Conservation (phyloP, 2,113 vertebrate species). For the Pogonocichla stellata region DNA sequence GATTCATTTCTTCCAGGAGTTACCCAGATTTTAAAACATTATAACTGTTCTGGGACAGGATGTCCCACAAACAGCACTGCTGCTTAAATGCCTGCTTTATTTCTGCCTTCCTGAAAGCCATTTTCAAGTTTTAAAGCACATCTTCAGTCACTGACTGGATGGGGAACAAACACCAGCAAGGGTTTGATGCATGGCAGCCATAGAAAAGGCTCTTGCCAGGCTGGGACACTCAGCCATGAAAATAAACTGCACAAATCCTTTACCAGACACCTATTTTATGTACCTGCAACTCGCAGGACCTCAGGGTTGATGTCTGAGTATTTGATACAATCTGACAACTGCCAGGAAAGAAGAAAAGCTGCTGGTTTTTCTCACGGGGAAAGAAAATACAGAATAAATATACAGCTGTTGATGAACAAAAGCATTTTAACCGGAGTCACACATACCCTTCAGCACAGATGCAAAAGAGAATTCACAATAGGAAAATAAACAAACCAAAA, state of each 20-base stretch:
- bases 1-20: neutral
- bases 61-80: neutral
- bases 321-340: neutral
- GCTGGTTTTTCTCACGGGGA: neutral
- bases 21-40: neutral
- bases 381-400: neutral
- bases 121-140: neutral
- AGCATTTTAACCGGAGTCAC: neutral
- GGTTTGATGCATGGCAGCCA: neutral
- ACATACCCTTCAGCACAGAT: neutral
- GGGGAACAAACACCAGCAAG: neutral
- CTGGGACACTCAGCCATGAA: neutral
- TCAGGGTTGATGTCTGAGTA: neutral
- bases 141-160: neutral
- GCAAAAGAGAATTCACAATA: neutral
- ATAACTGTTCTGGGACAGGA: neutral
- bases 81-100: neutral
- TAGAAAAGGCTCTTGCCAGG: neutral
- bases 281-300: neutral
- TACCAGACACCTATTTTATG: neutral
- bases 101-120: neutral
- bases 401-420: neutral
- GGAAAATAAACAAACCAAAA: slow-evolving; percentile 37
- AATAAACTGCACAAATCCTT: neutral
- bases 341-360: neutral